phyloP scores from a whole-genome alignment of 2,888 invertebrate species.

The Gryllus longicercus region DNA sequence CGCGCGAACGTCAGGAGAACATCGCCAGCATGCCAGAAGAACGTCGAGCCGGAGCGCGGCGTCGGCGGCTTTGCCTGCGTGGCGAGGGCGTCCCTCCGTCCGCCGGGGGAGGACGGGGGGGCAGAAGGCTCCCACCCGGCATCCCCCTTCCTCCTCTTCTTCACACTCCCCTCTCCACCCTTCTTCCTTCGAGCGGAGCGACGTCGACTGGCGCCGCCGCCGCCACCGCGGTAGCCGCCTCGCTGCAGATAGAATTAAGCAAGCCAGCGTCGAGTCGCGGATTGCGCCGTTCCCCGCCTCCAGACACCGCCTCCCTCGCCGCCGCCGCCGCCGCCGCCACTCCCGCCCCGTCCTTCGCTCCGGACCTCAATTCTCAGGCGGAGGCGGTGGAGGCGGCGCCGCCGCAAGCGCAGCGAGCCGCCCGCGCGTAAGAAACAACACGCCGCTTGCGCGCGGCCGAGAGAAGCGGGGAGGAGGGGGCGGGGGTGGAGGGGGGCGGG shows the following conservation, averaged over 20 bases:
- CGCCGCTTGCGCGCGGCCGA: neutral
- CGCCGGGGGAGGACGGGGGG: no score
- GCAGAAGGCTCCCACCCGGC: no score
- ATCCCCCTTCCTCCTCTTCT: no score
- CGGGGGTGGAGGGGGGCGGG: neutral
- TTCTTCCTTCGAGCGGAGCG: no score
- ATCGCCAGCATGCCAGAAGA: no score
- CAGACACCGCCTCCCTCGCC: neutral
- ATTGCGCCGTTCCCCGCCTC: neutral
- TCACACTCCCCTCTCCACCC: no score
- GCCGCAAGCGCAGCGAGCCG: constrained; percentile 2
- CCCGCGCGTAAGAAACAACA: neutral
- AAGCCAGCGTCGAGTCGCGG: neutral
- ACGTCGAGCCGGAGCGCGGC: no score
- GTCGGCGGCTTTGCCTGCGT: no score
- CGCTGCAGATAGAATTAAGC: constrained; percentile 1
- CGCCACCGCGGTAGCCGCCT: neutral
- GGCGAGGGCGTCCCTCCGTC: no score
- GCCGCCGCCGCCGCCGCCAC: neutral
- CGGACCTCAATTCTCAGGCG: constrained; percentile 17
- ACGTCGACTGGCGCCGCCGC: no score
- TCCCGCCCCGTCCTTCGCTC: neutral
- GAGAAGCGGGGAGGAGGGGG: neutral
- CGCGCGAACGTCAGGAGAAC: no score
- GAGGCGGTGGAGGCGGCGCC: neutral